phyloP scores from a whole-genome alignment of 1,140 invertebrate genomes.

The Arctopsyche grandis region DNA sequence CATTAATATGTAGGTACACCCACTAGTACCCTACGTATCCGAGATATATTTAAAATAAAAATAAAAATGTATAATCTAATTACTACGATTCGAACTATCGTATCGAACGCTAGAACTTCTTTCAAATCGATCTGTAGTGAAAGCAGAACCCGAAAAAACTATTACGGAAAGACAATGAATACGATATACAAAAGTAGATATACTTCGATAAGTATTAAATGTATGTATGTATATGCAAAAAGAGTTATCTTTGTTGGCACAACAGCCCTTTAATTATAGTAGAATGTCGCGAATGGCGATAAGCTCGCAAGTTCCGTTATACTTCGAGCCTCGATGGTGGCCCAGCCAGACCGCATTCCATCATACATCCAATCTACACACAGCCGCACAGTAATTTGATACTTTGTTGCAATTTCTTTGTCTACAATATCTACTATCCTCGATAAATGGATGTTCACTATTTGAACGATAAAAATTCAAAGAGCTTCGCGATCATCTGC shows the following conservation, averaged over 20 bases:
- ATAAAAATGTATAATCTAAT: background rate
- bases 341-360: slow-evolving; percentile 42
- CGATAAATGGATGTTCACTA: no score
- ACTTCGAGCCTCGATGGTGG: background rate
- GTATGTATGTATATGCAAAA: background rate
- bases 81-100: background rate
- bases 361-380: slow-evolving; percentile 38
- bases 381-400: slow-evolving; percentile 37
- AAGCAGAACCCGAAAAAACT: no score
- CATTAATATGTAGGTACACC: background rate
- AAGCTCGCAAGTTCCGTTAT: slow-evolving; percentile 38
- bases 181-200: no score
- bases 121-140: no score
- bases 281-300: slow-evolving; percentile 30
- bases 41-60: background rate
- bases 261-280: slow-evolving; percentile 33
- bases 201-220: no score
- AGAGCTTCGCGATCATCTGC: no score
- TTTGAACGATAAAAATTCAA: no score
- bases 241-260: background rate
- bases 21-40: background rate
- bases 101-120: no score
- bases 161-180: no score
- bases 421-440: slow-evolving; percentile 15
- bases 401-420: slow-evolving; percentile 42